Evolutionary conservation across 1,140 invertebrate species (phyloP), one percentile per base, ranked within the genome.

Genomic region (Thaumatotibia leucotreta): DNA sequence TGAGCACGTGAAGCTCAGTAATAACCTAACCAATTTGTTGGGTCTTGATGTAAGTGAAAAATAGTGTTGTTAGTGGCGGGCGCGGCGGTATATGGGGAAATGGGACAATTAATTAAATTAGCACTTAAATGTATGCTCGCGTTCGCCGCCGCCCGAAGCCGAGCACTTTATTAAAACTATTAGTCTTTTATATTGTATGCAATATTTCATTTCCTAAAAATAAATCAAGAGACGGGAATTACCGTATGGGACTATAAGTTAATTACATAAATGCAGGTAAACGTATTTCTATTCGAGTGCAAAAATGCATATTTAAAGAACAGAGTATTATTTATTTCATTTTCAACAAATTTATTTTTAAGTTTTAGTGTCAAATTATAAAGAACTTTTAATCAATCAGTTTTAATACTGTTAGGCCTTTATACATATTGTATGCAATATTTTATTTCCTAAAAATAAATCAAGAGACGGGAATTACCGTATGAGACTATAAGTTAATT

Each of bases 21-120:
- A 75, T 76, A 83, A 73, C 64, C 71, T 68, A 67, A 72, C 73
- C 80, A 83, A 84, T 86, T 86, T 86, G 83, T 82, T 72, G 76
- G 72, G 73, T 80, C 70, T 80, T 68, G 66, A 65, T 75, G 77
- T 84, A 83, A 86, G 77, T 86, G 84, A 84, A 87, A 89, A 84
- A 85, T 86, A 89, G 84, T 67, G 82, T 67, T 68, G 74, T 70
- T 66, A 67, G 76, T 20, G 70, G 76, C 22, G 64, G 66, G 72
- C 45, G 69, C 33, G 54, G 52, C 45, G 68, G 75, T 79, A 74
- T 83, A 74, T 80, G 79, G 79, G 81, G 79, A 83, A 86, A 83
- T 82, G 81, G 76, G 74, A 82, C 80, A 81, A 87, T 87, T 89
- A 86, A 87, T 88, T 88, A 84, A 86, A 86, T 89, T 89, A 88